Conservation (phyloP, 2,888 invertebrate genomes). For the Amiota mariae region DNA sequence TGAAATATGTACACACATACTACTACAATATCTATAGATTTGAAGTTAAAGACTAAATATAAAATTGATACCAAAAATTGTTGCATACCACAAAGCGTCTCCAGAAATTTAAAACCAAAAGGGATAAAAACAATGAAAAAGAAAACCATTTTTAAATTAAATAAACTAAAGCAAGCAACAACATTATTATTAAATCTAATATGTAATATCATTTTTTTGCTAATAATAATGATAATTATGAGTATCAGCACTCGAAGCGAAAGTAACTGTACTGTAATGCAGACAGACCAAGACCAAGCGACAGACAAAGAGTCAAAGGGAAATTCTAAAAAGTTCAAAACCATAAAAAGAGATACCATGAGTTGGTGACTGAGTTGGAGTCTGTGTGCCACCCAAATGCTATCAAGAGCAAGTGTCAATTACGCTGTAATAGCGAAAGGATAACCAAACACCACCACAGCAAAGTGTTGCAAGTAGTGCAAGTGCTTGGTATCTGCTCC, state of each 20-base stretch:
- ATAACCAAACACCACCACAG: slow-evolving; percentile 64
- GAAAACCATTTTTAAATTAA: not conserved
- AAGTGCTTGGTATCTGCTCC: slow-evolving; percentile 45
- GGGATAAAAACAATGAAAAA: not conserved
- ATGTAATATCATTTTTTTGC: not conserved
- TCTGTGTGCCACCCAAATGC: slow-evolving; percentile 11
- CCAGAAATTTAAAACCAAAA: no score
- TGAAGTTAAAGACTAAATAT: no score
- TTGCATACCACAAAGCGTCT: not conserved
- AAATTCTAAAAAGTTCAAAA: not conserved
- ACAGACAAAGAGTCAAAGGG: not conserved
- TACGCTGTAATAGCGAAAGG: slow-evolving; percentile 64
- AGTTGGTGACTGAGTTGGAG: slow-evolving; percentile 17
- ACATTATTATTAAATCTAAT: not conserved
- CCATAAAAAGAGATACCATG: no score
- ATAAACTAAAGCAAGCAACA: not conserved
- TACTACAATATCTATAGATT: no score
- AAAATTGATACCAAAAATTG: not conserved
- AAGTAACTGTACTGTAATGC: not conserved
- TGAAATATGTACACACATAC: no score
- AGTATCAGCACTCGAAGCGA: not conserved
- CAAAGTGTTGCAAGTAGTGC: slow-evolving; percentile 57
- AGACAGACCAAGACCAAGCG: not conserved
- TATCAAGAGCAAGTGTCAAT: slow-evolving; percentile 60
- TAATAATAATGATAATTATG: slow-evolving; percentile 1